phyloP scores from a whole-genome alignment of 2,888 invertebrate genomes.

The Heliconius aoede region DNA sequence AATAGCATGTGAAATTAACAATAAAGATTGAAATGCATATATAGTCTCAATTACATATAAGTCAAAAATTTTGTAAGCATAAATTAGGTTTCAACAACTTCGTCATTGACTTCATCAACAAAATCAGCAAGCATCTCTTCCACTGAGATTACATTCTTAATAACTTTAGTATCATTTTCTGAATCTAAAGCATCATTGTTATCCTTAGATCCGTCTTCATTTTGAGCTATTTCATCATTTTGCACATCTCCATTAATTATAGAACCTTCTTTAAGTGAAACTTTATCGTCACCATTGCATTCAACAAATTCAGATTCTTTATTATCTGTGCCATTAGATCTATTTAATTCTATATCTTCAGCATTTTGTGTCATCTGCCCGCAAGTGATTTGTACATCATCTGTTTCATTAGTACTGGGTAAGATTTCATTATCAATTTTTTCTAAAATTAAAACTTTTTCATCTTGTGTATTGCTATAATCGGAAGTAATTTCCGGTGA shows the following conservation, averaged over 20 bases:
- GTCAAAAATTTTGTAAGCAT: not conserved
- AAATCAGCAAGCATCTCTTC: conserved; percentile 80
- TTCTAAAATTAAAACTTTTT: conserved; percentile 61
- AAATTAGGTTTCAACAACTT: conserved; percentile 44
- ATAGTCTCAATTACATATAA: conserved; percentile 26
- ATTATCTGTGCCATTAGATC: conserved; percentile 46
- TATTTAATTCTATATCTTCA: conserved; percentile 58
- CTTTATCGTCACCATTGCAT: too few species aligned
- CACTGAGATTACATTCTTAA: conserved; percentile 56
- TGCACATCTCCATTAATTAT: conserved; percentile 60
- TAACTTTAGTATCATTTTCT: conserved; percentile 46
- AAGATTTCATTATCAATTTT: conserved; percentile 69
- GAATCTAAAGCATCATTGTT: conserved; percentile 11
- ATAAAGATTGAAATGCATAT: conserved; percentile 33
- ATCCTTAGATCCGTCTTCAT: conserved; percentile 46
- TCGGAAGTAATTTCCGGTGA: conserved; percentile 71
- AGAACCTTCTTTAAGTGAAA: conserved; percentile 44
- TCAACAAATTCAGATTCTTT: conserved; percentile 13
- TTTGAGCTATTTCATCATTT: conserved; percentile 47
- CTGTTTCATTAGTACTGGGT: conserved; percentile 72
- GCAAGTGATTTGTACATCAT: conserved; percentile 75
- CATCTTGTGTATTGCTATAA: conserved; percentile 56
- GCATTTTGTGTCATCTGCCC: conserved; percentile 65
- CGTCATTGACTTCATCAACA: conserved; percentile 74
- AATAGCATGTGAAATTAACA: not conserved